Conservation (phyloP, 2,888 invertebrate genomes). For the Hirtodrosophila alboralis region DNA sequence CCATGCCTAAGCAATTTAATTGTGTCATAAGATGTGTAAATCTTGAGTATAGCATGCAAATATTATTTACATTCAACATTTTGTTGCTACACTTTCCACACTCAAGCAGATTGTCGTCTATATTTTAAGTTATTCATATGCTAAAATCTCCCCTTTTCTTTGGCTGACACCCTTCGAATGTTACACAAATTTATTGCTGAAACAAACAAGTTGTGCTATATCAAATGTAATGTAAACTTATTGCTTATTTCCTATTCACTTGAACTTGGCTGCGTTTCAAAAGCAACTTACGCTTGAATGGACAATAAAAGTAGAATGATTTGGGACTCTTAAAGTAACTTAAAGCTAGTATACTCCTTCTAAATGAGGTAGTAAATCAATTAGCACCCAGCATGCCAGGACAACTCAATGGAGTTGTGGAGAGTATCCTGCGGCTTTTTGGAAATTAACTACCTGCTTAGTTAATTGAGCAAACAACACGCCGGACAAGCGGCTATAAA, state of each 20-base stretch:
- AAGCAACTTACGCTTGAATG: slow-evolving; percentile 40
- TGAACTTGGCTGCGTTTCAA: slow-evolving; percentile 57
- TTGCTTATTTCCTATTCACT: slow-evolving; percentile 43
- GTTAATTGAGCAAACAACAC: slow-evolving; percentile 81
- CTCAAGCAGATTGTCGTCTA: slow-evolving; percentile 15
- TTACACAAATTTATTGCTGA: slow-evolving; percentile 54
- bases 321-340: slow-evolving; percentile 27
- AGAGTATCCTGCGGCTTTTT: slow-evolving; percentile 58
- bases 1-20: too few species aligned
- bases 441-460: slow-evolving; percentile 83
- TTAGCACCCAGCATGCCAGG: slow-evolving; percentile 56
- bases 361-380: slow-evolving; percentile 62
- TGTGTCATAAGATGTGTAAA: too few species aligned
- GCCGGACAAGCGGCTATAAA: slow-evolving; percentile 62
- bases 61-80: too few species aligned
- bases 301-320: neutral
- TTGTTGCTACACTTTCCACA: neutral
- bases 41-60: too few species aligned
- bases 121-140: neutral
- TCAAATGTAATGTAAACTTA: slow-evolving; percentile 49
- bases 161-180: slow-evolving; percentile 12
- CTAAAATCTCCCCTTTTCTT: neutral
- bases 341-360: slow-evolving; percentile 16
- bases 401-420: slow-evolving; percentile 7
- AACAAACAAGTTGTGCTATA: slow-evolving; percentile 60